Evolutionary conservation across 2,113 vertebrate genomes (phyloP), one percentile per base, ranked within the genome.

Genomic region (Callorhinus ursinus): DNA sequence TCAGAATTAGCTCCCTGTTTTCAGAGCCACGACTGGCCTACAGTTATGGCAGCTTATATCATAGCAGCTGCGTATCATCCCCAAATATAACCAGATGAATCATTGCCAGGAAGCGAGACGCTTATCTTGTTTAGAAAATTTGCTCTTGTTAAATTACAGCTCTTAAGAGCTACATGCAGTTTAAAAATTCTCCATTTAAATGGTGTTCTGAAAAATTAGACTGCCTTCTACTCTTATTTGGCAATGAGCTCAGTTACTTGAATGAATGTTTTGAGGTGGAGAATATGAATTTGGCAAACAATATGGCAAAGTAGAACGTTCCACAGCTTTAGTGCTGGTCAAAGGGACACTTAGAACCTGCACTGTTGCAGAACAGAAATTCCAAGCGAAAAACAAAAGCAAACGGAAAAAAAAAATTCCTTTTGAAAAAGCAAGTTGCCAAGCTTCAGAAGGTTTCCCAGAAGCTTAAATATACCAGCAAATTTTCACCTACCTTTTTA

Each of bases 61-160:
- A 7, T 3, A 39, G 59, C 59, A 83, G 83, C 71, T 89, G 86
- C 63, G 19, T 24, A 3, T 49, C 67, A 18, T 42, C 42, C 89
- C 87, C 79, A 80, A 28, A 87, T 95, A 90, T 14, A 97, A 80
- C 86, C 97, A 10, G 84, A 51, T 95, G 95, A 98, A 95, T 97
- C 97, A 96, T 80, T 88, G 33, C 88, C 81, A 93, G 98, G 89
- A 98, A 98, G 97, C 16, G 10, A 96, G 94, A 74, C 86, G 72
- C 72, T 86, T 96, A 83, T 97, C 96, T 97, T 67, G 67, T 97
- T 95, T 14, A 97, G 72, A 96, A 98, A 97, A 97, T 96, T 83
- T 95, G 85, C 79, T 92, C 94, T 77, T 67, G 80, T 97, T 95
- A 93, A 95, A 97, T 97, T 97, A 98, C 90, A 98, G 74, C 65